A percentile compares a stretch with the other conserved stretches of the same genome.
Evolutionary conservation across 2,888 invertebrate species (phyloP).

Genomic region (Ariolimax columbianus): DNA sequence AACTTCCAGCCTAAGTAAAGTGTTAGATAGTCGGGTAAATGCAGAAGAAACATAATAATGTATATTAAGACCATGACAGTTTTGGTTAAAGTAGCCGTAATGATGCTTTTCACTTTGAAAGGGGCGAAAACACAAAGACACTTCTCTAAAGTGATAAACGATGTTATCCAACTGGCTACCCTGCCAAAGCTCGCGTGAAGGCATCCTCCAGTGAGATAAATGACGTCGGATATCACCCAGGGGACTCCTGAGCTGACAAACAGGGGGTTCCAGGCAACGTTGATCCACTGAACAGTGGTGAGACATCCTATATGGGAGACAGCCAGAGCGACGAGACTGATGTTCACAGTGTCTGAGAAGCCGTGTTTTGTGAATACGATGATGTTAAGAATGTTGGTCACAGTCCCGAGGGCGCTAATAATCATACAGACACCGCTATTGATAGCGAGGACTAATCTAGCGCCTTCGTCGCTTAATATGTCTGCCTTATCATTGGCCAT

Average conservation of each 20-base stretch:
- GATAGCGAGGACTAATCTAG: background rate
- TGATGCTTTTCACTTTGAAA: conserved; percentile 7
- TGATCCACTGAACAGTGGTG: background rate
- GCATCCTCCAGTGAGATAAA: background rate
- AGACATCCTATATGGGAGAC: background rate
- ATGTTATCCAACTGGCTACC: conserved; percentile 25
- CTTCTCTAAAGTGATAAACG: conserved; percentile 13
- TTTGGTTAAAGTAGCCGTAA: background rate
- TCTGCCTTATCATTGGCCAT: background rate
- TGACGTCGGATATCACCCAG: background rate
- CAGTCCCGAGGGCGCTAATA: conserved; percentile 1
- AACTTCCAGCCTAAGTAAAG: conserved; percentile 24
- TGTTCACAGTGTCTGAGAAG: background rate
- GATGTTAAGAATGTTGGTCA: background rate
- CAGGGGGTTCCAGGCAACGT: background rate
- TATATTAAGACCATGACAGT: background rate
- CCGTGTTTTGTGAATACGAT: background rate
- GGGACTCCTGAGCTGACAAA: background rate
- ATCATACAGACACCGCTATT: background rate
- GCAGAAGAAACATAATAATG: background rate
- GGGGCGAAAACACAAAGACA: conserved; percentile 19
- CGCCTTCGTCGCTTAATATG: background rate
- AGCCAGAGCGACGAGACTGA: background rate
- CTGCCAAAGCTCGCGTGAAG: background rate
- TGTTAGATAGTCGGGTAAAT: background rate